Base-by-base conservation (phyloP, 2,888 invertebrate genomes). In the Microdon myrmicae region DNA sequence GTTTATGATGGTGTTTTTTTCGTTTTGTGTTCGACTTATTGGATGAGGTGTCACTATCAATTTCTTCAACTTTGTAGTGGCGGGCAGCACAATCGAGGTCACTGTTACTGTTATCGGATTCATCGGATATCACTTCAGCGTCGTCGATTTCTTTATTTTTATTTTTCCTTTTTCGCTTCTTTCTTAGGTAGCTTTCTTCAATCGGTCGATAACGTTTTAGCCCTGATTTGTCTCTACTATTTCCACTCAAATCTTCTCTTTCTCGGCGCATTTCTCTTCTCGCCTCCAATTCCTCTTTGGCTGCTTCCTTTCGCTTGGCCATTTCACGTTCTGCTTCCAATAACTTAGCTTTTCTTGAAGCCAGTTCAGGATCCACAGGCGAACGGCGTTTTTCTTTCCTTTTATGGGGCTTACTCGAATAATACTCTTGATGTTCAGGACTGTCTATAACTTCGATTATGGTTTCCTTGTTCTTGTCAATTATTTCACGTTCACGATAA, bases 301-400 rank as follows among this genome's bases (percentile, higher is more conserved):
- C 89, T 43, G 86, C 86, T 75, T 90, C 87, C 76, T 90, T 91
- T 45, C 90, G 84, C 69, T 89, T 84, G 2, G 88, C 88, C 85
- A 88, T 90, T 80, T 92, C 80, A 19, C 90, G 81, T 72, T 89
- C 89, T 82, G 89, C 89, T 76, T 87, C 88, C 61, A 90, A 75
- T 34, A 90, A 79, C 72, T 86, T 86, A 67, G 87, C 86, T 71
- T 86, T 84, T 69, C 90, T 80, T 75, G 84, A 79, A 80, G 83
- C 69, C 75, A 82, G 72, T 78, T 85, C 79, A 74, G 83, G 72
- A 81, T 78, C 75, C 74, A 80, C 69, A 73, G 78, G 67, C 8
- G 69, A 58, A 19, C 70, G 71, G 2, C 69, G 69, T 6, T 72
- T 72, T 8, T 69, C 34, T 8, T 59, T 58, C 2, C 77, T 79